Evolutionary conservation across 1,140 invertebrate species (phyloP).

Genomic region (Conus betulinus): DNA sequence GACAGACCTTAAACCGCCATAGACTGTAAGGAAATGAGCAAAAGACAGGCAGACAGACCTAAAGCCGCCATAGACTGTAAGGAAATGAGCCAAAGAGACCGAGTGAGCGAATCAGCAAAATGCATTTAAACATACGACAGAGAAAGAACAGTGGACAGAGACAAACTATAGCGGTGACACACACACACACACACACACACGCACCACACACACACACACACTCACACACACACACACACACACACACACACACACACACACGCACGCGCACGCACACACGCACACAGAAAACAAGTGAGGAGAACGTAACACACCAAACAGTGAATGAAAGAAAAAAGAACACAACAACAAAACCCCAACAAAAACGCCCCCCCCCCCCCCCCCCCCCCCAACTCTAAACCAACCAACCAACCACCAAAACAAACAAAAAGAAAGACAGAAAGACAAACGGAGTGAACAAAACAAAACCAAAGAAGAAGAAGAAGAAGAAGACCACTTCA

Average conservation of each 20-base stretch:
- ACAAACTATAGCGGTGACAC: background rate
- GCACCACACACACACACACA: background rate
- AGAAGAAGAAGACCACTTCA: background rate
- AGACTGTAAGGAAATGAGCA: too few relatives aligned
- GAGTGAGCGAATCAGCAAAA: too few relatives aligned
- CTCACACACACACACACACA: background rate
- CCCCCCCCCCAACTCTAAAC: too few relatives aligned
- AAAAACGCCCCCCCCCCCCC: too few relatives aligned
- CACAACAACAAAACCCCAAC: too few relatives aligned
- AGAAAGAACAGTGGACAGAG: background rate
- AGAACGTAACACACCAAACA: too few relatives aligned
- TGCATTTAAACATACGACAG: too few relatives aligned
- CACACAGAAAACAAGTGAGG: background rate
- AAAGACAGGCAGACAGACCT: too few relatives aligned
- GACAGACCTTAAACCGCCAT: too few relatives aligned
- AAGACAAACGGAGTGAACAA: background rate
- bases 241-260: conserved; percentile 2
- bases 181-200: background rate
- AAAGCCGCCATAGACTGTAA: too few relatives aligned
- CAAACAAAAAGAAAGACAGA: background rate
- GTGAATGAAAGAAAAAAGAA: too few relatives aligned
- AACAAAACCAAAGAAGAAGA: background rate
- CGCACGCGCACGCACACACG: background rate
- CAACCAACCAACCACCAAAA: background rate
- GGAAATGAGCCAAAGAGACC: too few relatives aligned